Percentiles rank a stretch among this genome's conserved stretches.
Conservation (phyloP, 2,113 vertebrate genomes). For the Elephantulus edwardii region DNA sequence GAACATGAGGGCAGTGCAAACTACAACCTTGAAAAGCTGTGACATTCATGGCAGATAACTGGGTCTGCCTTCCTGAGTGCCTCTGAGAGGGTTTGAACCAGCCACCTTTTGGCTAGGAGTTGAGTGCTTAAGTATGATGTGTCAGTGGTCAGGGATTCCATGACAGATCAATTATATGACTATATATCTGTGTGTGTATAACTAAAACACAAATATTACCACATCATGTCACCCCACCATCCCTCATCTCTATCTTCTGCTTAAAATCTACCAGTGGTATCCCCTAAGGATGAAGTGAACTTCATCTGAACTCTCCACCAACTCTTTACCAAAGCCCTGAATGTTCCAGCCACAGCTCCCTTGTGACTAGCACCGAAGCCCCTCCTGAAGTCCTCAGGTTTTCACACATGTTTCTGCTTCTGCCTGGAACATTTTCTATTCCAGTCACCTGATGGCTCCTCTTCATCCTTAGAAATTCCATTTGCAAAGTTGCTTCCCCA, state of each 20-base stretch:
- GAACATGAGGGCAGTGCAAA: no score
- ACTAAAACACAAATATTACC: background rate
- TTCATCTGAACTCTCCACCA: no score
- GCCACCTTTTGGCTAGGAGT: background rate
- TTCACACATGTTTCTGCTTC: background rate
- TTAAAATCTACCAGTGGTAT: background rate
- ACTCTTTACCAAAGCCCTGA: background rate
- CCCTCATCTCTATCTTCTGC: background rate
- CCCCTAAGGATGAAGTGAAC: background rate
- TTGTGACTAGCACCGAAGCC: background rate
- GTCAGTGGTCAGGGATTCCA: no score
- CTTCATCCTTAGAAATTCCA: background rate
- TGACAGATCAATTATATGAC: no score
- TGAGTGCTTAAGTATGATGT: background rate
- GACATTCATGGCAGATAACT: no score
- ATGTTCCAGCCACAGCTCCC: background rate
- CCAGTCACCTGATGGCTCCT: background rate
- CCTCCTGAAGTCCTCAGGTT: background rate
- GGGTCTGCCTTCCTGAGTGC: background rate
- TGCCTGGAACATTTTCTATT: background rate
- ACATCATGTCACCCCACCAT: background rate
- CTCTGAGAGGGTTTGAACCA: background rate
- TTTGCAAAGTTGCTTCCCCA: background rate
- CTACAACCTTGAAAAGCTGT: no score
- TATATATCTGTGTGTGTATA: no score